These are phyloP conservation scores for human (Homo sapiens) DNA, from an alignment of 2,113 vertebrate species.

Conservation along the genomic window GRCh38 chr14:46673001-46673500, in stretches of 20 bases:
- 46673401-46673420: neutral
- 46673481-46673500: conserved; percentile 23
- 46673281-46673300: neutral
- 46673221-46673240: neutral
- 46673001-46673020: neutral
- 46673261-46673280: neutral
- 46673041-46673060: neutral
- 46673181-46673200: neutral
- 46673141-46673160: neutral
- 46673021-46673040: neutral
- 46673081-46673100: neutral
- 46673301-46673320: neutral
- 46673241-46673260: neutral
- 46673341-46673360: neutral
- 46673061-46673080: neutral
- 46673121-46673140: neutral
- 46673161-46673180: neutral
- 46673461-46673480: conserved; percentile 3
- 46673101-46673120: neutral
- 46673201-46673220: neutral
- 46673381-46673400: neutral
- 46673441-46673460: neutral
- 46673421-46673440: neutral
- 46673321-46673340: neutral
- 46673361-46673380: neutral